Conservation (phyloP, 2,888 invertebrate genomes). For the Phragmatobia fuliginosa region DNA sequence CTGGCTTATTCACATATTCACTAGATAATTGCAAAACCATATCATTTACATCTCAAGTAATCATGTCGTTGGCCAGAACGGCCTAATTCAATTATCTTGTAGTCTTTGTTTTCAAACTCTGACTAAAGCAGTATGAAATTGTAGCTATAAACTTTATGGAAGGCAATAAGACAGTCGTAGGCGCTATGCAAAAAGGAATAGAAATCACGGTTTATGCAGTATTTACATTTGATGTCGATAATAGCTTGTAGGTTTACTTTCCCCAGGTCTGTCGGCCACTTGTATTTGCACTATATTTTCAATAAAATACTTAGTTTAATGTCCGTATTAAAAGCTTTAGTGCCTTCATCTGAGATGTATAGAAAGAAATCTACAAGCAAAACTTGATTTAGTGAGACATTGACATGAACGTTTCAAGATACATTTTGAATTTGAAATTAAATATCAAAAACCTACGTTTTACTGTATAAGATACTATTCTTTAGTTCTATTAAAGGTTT, state of each 20-base stretch:
- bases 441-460: background rate
- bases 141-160: conserved; percentile 17
- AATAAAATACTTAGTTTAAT: conserved; percentile 37
- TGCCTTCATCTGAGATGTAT: conserved; percentile 8
- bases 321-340: conserved; percentile 13
- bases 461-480: background rate
- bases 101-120: conserved; percentile 41
- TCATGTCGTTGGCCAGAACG: conserved; percentile 40
- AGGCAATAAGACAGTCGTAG: conserved; percentile 6
- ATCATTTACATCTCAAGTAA: conserved; percentile 56
- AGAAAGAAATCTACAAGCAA: conserved; percentile 14
- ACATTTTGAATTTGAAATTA: background rate
- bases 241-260: conserved; percentile 44
- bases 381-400: conserved; percentile 11
- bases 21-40: conserved; percentile 53
- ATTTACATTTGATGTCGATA: conserved; percentile 53
- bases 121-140: conserved; percentile 37
- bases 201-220: conserved; percentile 45
- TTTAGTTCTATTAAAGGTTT: background rate
- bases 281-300: conserved; percentile 32
- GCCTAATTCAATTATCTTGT: conserved; percentile 44
- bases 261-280: conserved; percentile 40
- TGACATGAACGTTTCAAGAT: conserved; percentile 2
- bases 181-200: conserved; percentile 34
- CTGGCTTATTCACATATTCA: conserved; percentile 46